Base-by-base conservation (phyloP, 1,140 invertebrate species). In the Tachypleus tridentatus region DNA sequence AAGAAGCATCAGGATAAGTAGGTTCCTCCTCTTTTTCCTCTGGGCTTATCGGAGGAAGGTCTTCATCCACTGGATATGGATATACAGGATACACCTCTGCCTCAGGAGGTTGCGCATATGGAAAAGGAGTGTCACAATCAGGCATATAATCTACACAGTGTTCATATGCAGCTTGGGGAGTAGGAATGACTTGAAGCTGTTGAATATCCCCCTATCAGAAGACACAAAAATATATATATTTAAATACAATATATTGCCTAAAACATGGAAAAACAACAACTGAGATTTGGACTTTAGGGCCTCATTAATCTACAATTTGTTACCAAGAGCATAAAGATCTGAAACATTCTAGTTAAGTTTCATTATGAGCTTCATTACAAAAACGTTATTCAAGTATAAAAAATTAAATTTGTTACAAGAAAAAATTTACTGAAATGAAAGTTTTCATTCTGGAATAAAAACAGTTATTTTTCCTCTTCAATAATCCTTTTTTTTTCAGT, bases 151-250 rank as follows among this genome's bases (percentile, higher is more conserved):
- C 70, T 1, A 78, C 76, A 72, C 89, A 91, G 64, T 89, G 80
- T 63, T 91, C 87, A 74, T 88, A 92, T 2, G 88, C 89, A 57
- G 85, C 83, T 71, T 89, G 87, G 7, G 89, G 87, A 67, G 80
- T 83, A 60, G 83, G 80, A 49, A 85, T 80, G 53, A 93, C 82
- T 69, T 84, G 80, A 60, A 92, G 75, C 71, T 88, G 76, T 77
- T 91, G 86, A 49, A 93, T 80, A 70, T 87, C 86, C 47, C 89
- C 89, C 86, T 89, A 64, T 29, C 29, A 9, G 62, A 5, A 9
- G 49, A 9, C 58, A 5, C 11, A n/a, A 6, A 7, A 6, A 52
- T 6, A 8, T 8, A 11, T 60, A 9, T n/a, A 5, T 49, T 11
- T 56, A 5, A 63, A 8, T 10, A 62, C 48, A 49, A 63, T 62